phyloP scores from a whole-genome alignment of 2,113 vertebrate species.

The Dasypus novemcinctus region DNA sequence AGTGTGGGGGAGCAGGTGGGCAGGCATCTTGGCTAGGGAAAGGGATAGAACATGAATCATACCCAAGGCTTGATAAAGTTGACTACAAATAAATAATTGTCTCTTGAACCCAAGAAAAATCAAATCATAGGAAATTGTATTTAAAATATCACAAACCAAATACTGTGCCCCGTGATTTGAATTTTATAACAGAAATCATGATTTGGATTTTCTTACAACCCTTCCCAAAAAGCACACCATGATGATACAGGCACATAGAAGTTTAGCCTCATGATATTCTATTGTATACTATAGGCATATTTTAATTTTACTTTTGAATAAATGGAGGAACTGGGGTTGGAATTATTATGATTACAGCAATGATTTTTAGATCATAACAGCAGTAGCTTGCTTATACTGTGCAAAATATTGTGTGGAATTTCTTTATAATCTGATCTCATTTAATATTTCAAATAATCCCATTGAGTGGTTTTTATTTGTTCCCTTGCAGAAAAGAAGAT shows the following conservation, averaged over 20 bases:
- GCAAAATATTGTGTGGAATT: background rate
- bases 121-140: background rate
- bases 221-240: background rate
- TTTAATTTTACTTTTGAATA: background rate
- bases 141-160: background rate
- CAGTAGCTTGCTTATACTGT: background rate
- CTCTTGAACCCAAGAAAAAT: slow-evolving; percentile 49
- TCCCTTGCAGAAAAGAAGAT: background rate
- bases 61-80: slow-evolving; percentile 62
- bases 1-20: slow-evolving; percentile 63
- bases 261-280: background rate
- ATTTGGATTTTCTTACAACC: background rate
- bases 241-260: background rate
- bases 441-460: background rate
- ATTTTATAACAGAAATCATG: background rate
- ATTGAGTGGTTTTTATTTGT: background rate
- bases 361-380: background rate
- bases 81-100: slow-evolving; percentile 73
- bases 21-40: slow-evolving; percentile 59
- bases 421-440: background rate
- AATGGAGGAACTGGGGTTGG: background rate
- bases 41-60: slow-evolving; percentile 63
- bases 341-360: background rate
- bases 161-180: background rate
- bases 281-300: background rate